phyloP scores from a whole-genome alignment of 2,113 vertebrate genomes.

The Sphyrna mokarran region DNA sequence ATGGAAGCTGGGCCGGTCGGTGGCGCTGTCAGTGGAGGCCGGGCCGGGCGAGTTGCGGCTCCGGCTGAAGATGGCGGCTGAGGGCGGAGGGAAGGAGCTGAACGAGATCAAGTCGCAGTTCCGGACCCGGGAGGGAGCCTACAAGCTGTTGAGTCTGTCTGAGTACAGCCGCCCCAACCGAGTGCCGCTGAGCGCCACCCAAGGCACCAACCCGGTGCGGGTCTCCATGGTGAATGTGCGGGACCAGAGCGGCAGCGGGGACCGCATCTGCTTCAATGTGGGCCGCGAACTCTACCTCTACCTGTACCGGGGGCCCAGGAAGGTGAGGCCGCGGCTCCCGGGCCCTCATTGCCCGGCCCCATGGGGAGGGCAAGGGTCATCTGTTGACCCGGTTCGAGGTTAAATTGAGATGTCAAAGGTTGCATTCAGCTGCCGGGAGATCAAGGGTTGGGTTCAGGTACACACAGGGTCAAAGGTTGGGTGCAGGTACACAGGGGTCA shows the following conservation, averaged over 20 bases:
- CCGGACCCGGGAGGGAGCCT: constrained; percentile 81
- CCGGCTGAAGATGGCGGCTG: constrained; percentile 69
- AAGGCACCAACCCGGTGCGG: constrained; percentile 67
- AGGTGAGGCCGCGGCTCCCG: constrained; percentile 50
- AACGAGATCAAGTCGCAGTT: constrained; percentile 88
- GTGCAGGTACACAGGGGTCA: background rate
- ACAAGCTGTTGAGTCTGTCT: constrained; percentile 78
- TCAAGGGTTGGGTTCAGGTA: background rate
- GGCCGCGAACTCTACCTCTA: constrained; percentile 84
- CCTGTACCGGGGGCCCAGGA: constrained; percentile 72
- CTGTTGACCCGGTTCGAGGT: no score
- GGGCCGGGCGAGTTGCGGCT: constrained; percentile 51
- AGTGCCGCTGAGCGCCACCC: constrained; percentile 60
- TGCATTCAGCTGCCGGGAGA: background rate
- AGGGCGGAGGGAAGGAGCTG: constrained; percentile 73
- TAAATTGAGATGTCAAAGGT: background rate
- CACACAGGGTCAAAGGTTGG: background rate
- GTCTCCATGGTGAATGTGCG: constrained; percentile 81
- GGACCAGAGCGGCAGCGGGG: constrained; percentile 61
- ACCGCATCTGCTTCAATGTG: constrained; percentile 83
- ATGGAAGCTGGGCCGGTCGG: background rate
- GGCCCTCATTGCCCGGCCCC: no score
- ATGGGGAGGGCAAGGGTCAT: background rate
- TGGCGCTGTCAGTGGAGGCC: background rate
- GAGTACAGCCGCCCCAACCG: constrained; percentile 71